Base-by-base conservation (phyloP, 2,797 vertebrate species). In the Spheniscus humboldti region DNA sequence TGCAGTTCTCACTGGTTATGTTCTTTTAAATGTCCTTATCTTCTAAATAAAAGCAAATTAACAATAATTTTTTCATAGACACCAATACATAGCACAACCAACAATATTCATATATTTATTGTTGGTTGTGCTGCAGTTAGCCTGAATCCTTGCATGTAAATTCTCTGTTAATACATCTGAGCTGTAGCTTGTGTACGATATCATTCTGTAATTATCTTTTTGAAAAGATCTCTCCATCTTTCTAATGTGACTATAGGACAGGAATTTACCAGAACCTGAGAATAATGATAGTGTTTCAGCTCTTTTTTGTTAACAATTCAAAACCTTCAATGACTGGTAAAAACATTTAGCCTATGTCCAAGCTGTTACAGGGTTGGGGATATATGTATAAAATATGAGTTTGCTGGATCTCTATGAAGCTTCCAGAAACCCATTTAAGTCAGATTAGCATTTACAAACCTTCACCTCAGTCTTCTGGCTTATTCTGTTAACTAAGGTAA, bases 231-330 rank as follows among this genome's bases (percentile, higher is more conserved):
- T 85, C 37, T 75, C 59, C 5, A 4, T 85, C 43, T 91, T 88
- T 80, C 18, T 76, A 31, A 53, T 71, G 60, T 78, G 68, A 63
- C 41, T 31, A 63, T 10, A 60, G 56, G 47, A 85, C 41, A 72
- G 30, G 55, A 86, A 31, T 16, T 88, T 90, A 47, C 9, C 47
- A 91, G 52, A 83, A 52, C 31, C 47, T 77, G 90, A 62, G 53
- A 88, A 64, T 83, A 91, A 82, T 37, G 37, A 11, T 35, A 41
- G 9, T 77, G 68, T 91, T 96, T 94, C 64, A 95, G 39, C 30
- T 86, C n/a, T 60, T 60, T 68, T 92, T 90, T 84, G 74, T 74
- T 89, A 89, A 72, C 83, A 81, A 78, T 88, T 80, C 60, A 64
- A 60, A 91, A 50, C 41, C 23, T 71, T 57, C 64, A 45, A 0